These are phyloP conservation scores for Bactericera cockerelli DNA, from an alignment of 1,140 invertebrate genomes.

Conservation along the genomic window DNA sequence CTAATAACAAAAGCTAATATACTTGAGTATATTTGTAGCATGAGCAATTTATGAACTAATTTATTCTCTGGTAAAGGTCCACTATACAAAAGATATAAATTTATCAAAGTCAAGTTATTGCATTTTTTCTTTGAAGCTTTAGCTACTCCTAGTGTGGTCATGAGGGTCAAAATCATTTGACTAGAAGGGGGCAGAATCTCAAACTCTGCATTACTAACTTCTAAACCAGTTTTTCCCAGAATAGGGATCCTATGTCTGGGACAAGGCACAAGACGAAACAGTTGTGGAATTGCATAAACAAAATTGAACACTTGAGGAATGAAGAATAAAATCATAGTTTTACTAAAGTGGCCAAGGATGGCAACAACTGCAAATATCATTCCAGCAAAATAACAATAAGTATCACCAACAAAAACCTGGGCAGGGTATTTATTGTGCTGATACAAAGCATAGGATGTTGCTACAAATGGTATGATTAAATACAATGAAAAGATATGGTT, in stretches of 20 bases:
- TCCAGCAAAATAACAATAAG: constrained; percentile 97
- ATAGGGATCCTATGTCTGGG: constrained; percentile 90
- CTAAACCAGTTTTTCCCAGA: constrained; percentile 31
- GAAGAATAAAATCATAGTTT: constrained; percentile 94
- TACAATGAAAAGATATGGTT: constrained; percentile 81
- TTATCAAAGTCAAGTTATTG: constrained; percentile 89
- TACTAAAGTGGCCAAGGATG: constrained; percentile 97
- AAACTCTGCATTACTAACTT: constrained; percentile 28
- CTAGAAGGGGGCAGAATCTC: constrained; percentile 18
- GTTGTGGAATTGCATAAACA: constrained; percentile 85
- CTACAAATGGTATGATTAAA: constrained; percentile 86
- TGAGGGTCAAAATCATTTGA: constrained; percentile 37
- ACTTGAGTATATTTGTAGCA: constrained; percentile 62
- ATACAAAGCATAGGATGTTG: constrained; percentile 69
- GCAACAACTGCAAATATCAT: constrained; percentile 99
- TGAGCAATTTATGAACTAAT: constrained; percentile 57
- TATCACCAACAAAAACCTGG: constrained; percentile 94
- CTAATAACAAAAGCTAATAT: constrained; percentile 73
- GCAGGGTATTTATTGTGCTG: constrained; percentile 95
- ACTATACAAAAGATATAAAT: constrained; percentile 66
- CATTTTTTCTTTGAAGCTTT: constrained; percentile 48
- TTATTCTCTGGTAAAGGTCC: constrained; percentile 74
- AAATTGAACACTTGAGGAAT: constrained; percentile 95
- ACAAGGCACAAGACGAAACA: constrained; percentile 91
- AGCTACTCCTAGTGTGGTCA: constrained; percentile 45